Base-by-base conservation (phyloP, 1,140 invertebrate genomes). In the Sitophilus oryzae region DNA sequence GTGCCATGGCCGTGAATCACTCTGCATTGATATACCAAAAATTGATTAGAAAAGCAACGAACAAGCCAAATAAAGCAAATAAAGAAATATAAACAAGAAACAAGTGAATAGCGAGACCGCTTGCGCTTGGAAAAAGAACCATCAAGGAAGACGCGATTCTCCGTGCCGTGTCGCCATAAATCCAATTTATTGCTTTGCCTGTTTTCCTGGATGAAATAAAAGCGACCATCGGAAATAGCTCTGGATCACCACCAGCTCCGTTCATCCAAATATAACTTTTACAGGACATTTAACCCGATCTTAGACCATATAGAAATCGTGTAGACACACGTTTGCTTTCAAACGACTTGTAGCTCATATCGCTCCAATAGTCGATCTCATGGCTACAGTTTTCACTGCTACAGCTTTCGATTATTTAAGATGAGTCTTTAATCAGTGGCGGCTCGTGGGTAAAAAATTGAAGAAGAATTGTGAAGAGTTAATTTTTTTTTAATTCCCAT, bases 241-340 rank as follows among this genome's bases (percentile, higher is more conserved):
- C 38, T n/a, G n/a, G n/a, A n/a, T n/a, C n/a, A n/a, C n/a, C n/a
- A n/a, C n/a, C n/a, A n/a, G n/a, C n/a, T 5, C 25, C 25, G 25
- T 30, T 30, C 25, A 5, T 11, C 25, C 25, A 40, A 40, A 40
- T 20, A 15, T 15, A 40, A 15, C 18, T 40, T 40, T 40, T 14
- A 8, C 38, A 14, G 19, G 14, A 20, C n/a, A 40, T 40, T 40
- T 40, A 40, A 40, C 38, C 34, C 38, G 38, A 40, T 40, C 38
- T 8, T 4, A 15, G 38, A 14, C 38, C 25, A 11, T 5, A 30
- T 6, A 30, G 5, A 30, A 30, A 11, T n/a, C n/a, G n/a, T n/a
- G n/a, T n/a, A n/a, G n/a, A n/a, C n/a, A n/a, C n/a, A 30, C 25
- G 25, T 30, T 30, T 11, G 25, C 11, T 6, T 6, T 30, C 5